phyloP scores from a whole-genome alignment of 2,888 invertebrate genomes.

The Pyrrhia umbra region DNA sequence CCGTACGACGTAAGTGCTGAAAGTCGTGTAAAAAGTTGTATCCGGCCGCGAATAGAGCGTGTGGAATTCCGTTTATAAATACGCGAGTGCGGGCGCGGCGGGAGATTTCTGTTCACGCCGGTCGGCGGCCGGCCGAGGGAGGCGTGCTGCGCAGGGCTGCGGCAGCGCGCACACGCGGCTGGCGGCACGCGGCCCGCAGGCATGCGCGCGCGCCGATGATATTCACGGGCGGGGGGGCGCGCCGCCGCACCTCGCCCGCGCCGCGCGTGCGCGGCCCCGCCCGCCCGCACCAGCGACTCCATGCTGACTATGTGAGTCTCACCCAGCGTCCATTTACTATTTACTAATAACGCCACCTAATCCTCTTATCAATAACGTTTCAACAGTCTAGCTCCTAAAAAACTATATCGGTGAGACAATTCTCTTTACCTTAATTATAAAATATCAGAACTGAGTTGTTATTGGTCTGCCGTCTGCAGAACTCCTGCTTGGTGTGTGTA shows the following conservation, averaged over 20 bases:
- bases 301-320: conserved; percentile 80
- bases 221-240: conserved; percentile 89
- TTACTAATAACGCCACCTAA: conserved; percentile 35
- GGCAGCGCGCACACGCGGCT: conserved; percentile 36
- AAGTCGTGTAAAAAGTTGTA: conserved; percentile 90
- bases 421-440: too few species aligned
- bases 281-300: conserved; percentile 76
- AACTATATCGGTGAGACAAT: too few species aligned
- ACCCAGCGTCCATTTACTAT: conserved; percentile 28
- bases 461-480: too few species aligned
- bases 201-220: conserved; percentile 86
- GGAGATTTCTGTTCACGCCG: conserved; percentile 58
- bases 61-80: conserved; percentile 89
- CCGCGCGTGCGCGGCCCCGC: conserved; percentile 74
- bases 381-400: background rate
- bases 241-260: conserved; percentile 86
- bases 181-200: conserved; percentile 67
- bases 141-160: conserved; percentile 59
- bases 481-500: background rate
- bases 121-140: conserved; percentile 41
- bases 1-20: conserved; percentile 89
- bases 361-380: conserved; percentile 20
- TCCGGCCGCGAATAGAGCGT: conserved; percentile 86
- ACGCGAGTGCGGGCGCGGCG: conserved; percentile 74
- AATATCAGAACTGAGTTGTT: too few species aligned